Percentiles rank a stretch among this genome's conserved stretches.
Evolutionary conservation across 2,888 invertebrate species (phyloP).

Genomic region (Melinaea menophilus): DNA sequence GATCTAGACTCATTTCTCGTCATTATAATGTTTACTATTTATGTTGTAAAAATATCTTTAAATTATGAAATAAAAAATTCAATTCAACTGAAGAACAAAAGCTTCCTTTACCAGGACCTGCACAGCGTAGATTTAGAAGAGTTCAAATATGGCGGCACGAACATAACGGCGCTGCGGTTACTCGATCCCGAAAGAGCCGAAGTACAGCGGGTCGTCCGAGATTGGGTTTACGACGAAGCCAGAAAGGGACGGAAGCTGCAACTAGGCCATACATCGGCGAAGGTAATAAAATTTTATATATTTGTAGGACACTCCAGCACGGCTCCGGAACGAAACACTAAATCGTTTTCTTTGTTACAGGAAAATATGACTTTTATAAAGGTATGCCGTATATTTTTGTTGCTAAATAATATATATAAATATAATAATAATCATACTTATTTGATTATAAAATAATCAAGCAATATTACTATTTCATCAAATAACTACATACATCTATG

Average conservation of each 20-base stretch:
- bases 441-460: too few species aligned
- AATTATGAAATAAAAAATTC: too few species aligned
- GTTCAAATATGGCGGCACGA: conserved; percentile 96
- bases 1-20: too few species aligned
- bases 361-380: conserved; percentile 85
- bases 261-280: conserved; percentile 75
- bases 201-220: conserved; percentile 86
- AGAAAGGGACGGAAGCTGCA: conserved; percentile 81
- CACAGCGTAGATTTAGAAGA: conserved; percentile 95
- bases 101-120: conserved; percentile 81
- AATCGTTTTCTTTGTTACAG: conserved; percentile 55
- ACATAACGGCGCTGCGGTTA: conserved; percentile 94
- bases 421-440: not conserved
- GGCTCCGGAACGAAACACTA: conserved; percentile 13
- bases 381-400: conserved; percentile 61
- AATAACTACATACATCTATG: not conserved
- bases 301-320: conserved; percentile 26
- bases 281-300: conserved; percentile 59
- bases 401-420: not conserved
- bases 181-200: conserved; percentile 91
- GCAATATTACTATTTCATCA: not conserved
- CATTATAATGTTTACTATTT: too few species aligned
- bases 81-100: not conserved
- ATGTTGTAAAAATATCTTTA: too few species aligned
- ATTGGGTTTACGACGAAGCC: conserved; percentile 88